Percentiles rank a stretch among this genome's conserved stretches.
These are phyloP conservation scores for Crematogaster levior DNA, from an alignment of 2,888 invertebrate genomes.

Conservation along the genomic window DNA sequence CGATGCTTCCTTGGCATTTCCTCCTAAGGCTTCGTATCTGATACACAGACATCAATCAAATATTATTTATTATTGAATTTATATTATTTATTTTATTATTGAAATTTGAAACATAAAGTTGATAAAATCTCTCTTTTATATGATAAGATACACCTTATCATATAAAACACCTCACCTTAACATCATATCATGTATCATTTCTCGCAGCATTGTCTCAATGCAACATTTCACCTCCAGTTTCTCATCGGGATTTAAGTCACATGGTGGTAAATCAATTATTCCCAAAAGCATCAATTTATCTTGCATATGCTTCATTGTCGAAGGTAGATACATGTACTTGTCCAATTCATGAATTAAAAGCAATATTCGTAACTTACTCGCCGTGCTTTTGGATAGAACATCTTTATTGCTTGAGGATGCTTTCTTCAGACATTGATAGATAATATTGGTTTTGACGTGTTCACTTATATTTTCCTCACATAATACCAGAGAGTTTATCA, in stretches of 20 bases:
- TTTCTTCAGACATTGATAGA: conserved; percentile 76
- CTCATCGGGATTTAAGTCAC: conserved; percentile 82
- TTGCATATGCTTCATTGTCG: conserved; percentile 65
- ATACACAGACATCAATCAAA: conserved; percentile 39
- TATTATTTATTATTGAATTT: no score
- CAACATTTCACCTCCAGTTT: conserved; percentile 77
- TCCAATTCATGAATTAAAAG: conserved; percentile 73
- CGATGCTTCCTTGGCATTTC: conserved; percentile 75
- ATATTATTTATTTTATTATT: no score
- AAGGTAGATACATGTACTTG: conserved; percentile 78
- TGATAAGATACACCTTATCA: conserved; percentile 50
- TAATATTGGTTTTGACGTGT: conserved; percentile 72
- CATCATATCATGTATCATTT: conserved; percentile 78
- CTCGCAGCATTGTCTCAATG: conserved; percentile 78
- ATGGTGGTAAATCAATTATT: conserved; percentile 77
- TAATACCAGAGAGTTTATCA: conserved; percentile 63
- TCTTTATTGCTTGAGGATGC: conserved; percentile 60
- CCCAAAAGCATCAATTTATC: conserved; percentile 77
- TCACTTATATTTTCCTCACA: conserved; percentile 77
- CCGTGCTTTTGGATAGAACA: conserved; percentile 60
- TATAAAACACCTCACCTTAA: no score
- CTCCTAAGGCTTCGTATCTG: conserved; percentile 77
- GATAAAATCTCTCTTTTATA: conserved; percentile 2
- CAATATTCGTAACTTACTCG: conserved; percentile 75
- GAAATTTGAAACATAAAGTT: neutral